These are phyloP conservation scores for Cliona cf. orientalis DNA, from an alignment of 37 sponge, comb jelly and placozoan species.

Conservation along the genomic window DNA sequence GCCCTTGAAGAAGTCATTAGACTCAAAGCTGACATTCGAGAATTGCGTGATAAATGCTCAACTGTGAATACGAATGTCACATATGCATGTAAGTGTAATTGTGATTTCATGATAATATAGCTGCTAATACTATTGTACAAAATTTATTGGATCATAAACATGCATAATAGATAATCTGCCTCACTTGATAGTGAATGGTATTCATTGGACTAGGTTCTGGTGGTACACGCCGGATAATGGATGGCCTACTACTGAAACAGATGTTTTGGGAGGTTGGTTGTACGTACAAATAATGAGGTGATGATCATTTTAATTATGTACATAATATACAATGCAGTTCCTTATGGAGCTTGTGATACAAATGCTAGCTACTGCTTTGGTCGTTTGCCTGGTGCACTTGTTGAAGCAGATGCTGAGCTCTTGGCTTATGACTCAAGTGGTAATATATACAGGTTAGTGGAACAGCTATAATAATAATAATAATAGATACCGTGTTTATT, in stretches of 20 bases:
- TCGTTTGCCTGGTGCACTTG: constrained; percentile 13
- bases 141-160: not conserved
- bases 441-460: constrained; percentile 7
- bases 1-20: not conserved
- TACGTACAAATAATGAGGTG: not conserved
- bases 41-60: not conserved
- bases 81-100: constrained; percentile 2
- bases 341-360: constrained; percentile 3
- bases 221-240: constrained; percentile 20
- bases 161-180: not conserved
- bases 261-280: constrained; percentile 17
- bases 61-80: not conserved
- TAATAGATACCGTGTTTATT: not conserved
- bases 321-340: constrained; percentile 5
- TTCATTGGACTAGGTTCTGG: constrained; percentile 16
- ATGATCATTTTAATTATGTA: not conserved
- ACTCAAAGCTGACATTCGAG: not conserved
- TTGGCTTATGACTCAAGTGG: constrained; percentile 10
- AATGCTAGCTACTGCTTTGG: constrained; percentile 14
- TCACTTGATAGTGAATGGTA: not conserved
- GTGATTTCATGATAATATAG: no score
- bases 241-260: constrained; percentile 1
- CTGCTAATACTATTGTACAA: not conserved
- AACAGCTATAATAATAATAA: not conserved
- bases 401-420: not conserved